Evolutionary conservation across 2,113 vertebrate species (phyloP).

Genomic region (Rhinoderma darwinii): DNA sequence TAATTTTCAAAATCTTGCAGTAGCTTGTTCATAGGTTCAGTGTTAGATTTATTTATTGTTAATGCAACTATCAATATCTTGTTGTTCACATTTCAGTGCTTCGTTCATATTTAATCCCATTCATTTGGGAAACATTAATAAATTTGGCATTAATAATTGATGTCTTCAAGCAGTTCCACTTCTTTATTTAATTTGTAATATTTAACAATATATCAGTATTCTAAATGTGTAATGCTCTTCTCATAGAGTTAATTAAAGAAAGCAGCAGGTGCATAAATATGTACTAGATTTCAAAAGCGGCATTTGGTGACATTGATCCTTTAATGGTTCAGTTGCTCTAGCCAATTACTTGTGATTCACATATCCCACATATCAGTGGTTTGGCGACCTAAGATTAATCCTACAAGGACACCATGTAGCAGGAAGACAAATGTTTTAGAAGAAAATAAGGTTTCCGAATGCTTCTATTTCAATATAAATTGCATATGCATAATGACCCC

Average conservation of each 20-base stretch:
- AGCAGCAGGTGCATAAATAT: constrained; percentile 52
- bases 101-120: constrained; percentile 25
- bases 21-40: background rate
- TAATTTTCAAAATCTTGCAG: background rate
- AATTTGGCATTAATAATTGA: constrained; percentile 38
- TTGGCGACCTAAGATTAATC: constrained; percentile 55
- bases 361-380: constrained; percentile 48
- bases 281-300: constrained; percentile 42
- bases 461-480: background rate
- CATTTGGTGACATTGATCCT: background rate
- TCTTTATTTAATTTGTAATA: constrained; percentile 39
- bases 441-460: background rate
- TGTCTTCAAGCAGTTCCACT: constrained; percentile 11
- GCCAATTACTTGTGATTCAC: constrained; percentile 58
- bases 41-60: background rate
- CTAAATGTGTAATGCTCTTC: constrained; percentile 48
- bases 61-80: background rate
- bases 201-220: constrained; percentile 45
- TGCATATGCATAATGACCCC: background rate
- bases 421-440: constrained; percentile 26
- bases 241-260: constrained; percentile 62
- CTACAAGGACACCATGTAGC: constrained; percentile 24
- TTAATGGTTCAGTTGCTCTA: constrained; percentile 58
- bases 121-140: constrained; percentile 20
- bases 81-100: background rate